Evolutionary conservation across 1,140 invertebrate species (phyloP).

Genomic region (Caenorhabditis latens): DNA sequence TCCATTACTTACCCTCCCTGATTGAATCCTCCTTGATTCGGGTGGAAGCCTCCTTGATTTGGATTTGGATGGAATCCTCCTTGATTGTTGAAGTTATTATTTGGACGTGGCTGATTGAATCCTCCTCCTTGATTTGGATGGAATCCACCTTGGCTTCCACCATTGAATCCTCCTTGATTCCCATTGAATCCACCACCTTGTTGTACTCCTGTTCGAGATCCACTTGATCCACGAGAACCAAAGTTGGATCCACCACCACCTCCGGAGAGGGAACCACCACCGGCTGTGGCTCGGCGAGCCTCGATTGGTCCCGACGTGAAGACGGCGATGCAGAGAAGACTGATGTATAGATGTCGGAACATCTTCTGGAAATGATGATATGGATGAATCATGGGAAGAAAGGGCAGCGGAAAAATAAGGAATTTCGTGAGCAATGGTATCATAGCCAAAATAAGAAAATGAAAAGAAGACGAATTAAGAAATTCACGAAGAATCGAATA

Average conservation of each 20-base stretch:
- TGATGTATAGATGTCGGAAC: slow-evolving; percentile 26
- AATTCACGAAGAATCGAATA: too few relatives aligned
- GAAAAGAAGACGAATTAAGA: too few relatives aligned
- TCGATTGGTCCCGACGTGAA: slow-evolving; percentile 3
- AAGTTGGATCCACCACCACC: background rate
- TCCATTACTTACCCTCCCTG: background rate
- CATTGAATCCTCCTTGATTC: background rate
- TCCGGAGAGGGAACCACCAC: background rate
- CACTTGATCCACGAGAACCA: background rate
- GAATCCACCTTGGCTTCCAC: slow-evolving; percentile 14
- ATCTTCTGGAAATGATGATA: background rate
- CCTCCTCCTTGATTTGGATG: background rate
- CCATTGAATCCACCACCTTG: slow-evolving; percentile 5
- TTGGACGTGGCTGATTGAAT: slow-evolving; percentile 11
- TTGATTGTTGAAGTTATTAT: slow-evolving; percentile 16
- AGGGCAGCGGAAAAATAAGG: background rate
- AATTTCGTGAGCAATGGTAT: background rate
- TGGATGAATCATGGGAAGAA: too few relatives aligned
- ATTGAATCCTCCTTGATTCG: slow-evolving; percentile 34
- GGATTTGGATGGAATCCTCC: slow-evolving; percentile 28
- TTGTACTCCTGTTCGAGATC: slow-evolving; percentile 28
- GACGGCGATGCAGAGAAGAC: background rate
- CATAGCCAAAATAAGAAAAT: too few relatives aligned
- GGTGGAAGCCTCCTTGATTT: background rate
- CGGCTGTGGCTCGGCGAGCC: background rate